Conservation (phyloP, 1,140 invertebrate species). For the Penaeus indicus region DNA sequence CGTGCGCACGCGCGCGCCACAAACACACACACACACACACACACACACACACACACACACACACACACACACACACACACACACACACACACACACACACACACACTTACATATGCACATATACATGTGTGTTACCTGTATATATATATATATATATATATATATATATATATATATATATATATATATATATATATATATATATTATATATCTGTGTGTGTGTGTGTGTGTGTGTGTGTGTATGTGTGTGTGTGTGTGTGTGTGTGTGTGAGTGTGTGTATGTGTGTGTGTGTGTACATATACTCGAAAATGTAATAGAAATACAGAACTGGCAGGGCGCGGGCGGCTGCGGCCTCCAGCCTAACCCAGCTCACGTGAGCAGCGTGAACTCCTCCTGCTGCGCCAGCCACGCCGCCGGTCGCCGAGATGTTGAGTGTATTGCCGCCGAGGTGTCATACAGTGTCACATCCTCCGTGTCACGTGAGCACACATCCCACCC, state of each 20-base stretch:
- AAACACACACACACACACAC: background rate
- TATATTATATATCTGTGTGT: background rate
- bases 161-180: slow-evolving; percentile 17
- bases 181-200: slow-evolving; percentile 5
- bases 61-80: background rate
- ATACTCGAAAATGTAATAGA: background rate
- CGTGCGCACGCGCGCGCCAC: background rate
- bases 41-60: background rate
- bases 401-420: too few species aligned
- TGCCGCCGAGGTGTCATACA: too few species aligned
- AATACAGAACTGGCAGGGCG: too few species aligned
- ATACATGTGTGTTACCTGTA: slow-evolving; percentile 11
- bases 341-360: too few species aligned
- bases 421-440: too few species aligned
- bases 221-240: background rate
- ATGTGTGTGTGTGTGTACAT: background rate
- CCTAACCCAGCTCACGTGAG: too few species aligned
- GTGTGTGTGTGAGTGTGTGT: background rate
- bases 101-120: slow-evolving; percentile 2
- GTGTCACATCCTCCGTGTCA: too few species aligned
- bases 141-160: slow-evolving; percentile 12
- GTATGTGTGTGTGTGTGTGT: background rate
- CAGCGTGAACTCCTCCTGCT: too few species aligned
- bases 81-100: slow-evolving; percentile 6
- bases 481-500: too few species aligned